Base-by-base conservation (phyloP, 2,113 vertebrate genomes). In the Ictalurus punctatus region DNA sequence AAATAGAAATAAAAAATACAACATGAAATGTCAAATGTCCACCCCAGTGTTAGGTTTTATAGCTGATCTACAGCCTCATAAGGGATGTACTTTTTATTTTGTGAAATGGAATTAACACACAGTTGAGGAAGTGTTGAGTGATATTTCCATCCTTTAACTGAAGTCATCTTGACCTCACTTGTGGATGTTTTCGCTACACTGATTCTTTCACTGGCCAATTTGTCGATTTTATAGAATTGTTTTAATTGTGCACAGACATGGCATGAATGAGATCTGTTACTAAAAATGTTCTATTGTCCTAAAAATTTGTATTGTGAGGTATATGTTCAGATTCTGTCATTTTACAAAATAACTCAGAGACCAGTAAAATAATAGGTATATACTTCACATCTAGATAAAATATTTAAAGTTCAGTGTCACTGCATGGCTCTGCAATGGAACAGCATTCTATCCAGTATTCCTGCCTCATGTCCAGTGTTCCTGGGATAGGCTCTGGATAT, bases 81-180 rank as follows among this genome's bases (percentile, higher is more conserved):
- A 25, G n/a, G 30, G 69, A 44, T 76, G 30, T 4, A 16, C 12
- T 30, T 69, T 69, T 69, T 30, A 40, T 25, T 48, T 19, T 48
- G n/a, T 85, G 54, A 40, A 44, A 61, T 54, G 80, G 4, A 73
- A 44, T 73, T 67, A 65, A 69, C 86, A 65, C 44, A 61, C 19
- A 74, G 59, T 79, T 71, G 8, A 17, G 44, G 52, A 73, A 25
- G 63, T 81, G 63, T 54, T 90, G 78, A 85, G 37, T 81, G 86
- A 90, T 63, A 61, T 71, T 85, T 85, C 82, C 86, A 73, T 44
- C 58, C 19, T 90, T 87, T 85, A 56, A 69, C 30, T 67, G 54
- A 88, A n/a, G 17, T 67, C 30, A 82, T 34, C 6, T 69, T 76
- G 10, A 78, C 58, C 56, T 78, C 74, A 23, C 34, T 78, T 76